phyloP scores from a whole-genome alignment of 1,140 invertebrate genomes.

The Adoxophyes honmai region DNA sequence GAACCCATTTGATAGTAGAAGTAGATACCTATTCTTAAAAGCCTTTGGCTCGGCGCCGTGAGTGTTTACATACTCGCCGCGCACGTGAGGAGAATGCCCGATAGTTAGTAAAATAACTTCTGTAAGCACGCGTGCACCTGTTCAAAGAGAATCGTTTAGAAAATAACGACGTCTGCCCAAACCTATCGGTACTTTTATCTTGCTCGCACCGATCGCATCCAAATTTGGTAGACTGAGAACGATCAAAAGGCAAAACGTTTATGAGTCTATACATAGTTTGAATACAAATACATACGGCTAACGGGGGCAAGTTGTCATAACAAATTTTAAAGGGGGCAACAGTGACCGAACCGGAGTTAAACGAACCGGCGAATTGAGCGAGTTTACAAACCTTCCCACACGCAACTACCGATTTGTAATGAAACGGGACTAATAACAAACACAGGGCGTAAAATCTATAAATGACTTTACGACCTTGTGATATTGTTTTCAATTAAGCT shows the following conservation, averaged over 20 bases:
- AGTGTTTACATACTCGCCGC: constrained; percentile 25
- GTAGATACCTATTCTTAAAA: constrained; percentile 1
- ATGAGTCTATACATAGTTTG: not conserved
- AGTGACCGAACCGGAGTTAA: constrained; percentile 7
- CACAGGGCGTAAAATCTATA: too few relatives aligned
- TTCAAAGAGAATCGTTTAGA: constrained; percentile 55
- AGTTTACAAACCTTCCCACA: constrained; percentile 4
- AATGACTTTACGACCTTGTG: too few relatives aligned
- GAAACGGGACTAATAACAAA: constrained; percentile 3
- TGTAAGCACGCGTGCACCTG: constrained; percentile 59
- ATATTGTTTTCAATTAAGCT: too few relatives aligned
- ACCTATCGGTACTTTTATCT: constrained; percentile 1
- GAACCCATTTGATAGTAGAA: not conserved
- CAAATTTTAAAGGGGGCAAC: constrained; percentile 24
- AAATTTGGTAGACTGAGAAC: not conserved
- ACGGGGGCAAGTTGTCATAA: constrained; percentile 27
- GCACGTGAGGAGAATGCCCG: constrained; percentile 36
- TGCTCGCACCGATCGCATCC: not conserved
- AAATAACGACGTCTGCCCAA: constrained; percentile 13
- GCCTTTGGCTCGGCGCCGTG: not conserved
- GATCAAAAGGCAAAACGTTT: constrained; percentile 5
- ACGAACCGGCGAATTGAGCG: not conserved
- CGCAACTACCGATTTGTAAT: constrained; percentile 1
- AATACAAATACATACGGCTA: not conserved
- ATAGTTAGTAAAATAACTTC: constrained; percentile 52